Conservation (phyloP, 2,888 invertebrate species). For the Cotesia congregata region DNA sequence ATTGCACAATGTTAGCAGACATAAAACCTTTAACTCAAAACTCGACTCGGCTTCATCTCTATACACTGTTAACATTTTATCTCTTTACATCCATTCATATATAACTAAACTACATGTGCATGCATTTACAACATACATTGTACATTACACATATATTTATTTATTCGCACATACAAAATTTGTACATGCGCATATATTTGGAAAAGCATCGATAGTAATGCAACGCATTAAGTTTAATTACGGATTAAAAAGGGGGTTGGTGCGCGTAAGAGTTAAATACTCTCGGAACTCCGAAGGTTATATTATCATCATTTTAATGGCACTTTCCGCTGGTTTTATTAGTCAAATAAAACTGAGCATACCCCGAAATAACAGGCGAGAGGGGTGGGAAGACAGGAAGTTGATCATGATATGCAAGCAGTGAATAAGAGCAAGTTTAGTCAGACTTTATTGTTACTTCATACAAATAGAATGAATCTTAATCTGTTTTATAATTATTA, state of each 20-base stretch:
- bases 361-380: conserved; percentile 7
- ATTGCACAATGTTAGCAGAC: conserved; percentile 34
- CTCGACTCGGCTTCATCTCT: conserved; percentile 39
- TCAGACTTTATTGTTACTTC: neutral
- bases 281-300: conserved; percentile 47
- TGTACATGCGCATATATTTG: neutral
- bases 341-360: conserved; percentile 14
- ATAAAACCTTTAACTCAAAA: conserved; percentile 57
- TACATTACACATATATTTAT: neutral
- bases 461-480: neutral
- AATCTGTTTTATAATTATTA: no score
- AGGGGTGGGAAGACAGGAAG: neutral
- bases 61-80: conserved; percentile 4
- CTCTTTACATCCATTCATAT: no score
- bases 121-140: no score
- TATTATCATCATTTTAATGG: conserved; percentile 60
- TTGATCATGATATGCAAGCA: neutral
- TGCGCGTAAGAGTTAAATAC: conserved; percentile 43
- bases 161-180: no score
- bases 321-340: conserved; percentile 15
- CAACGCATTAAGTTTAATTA: conserved; percentile 58
- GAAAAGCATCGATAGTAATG: conserved; percentile 1
- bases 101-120: no score
- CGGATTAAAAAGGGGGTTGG: conserved; percentile 54
- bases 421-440: neutral